Conservation (phyloP, 2,113 vertebrate species). For the Podarcis cretensis region DNA sequence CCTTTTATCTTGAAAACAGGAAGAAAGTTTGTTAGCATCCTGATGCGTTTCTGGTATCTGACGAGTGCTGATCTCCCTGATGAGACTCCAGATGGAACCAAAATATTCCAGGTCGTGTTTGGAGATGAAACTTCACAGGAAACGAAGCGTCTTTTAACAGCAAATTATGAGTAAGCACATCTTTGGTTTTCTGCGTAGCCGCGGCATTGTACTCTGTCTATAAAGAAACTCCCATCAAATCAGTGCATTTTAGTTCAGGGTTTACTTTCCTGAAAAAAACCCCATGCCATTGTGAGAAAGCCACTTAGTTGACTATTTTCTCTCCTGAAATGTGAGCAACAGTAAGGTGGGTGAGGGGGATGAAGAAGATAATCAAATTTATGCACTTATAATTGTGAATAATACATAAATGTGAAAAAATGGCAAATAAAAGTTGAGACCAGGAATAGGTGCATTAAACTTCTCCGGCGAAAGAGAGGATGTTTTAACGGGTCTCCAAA, state of each 20-base stretch:
- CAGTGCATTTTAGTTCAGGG: not conserved
- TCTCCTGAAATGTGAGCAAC: not conserved
- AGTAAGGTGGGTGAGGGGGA: not conserved
- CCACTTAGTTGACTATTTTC: not conserved
- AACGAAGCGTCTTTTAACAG: constrained; percentile 86
- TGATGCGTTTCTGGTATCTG: constrained; percentile 97
- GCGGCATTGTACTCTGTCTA: not conserved
- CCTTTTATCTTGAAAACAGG: constrained; percentile 76
- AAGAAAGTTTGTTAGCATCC: constrained; percentile 93
- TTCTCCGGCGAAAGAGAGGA: not conserved
- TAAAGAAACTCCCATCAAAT: not conserved
- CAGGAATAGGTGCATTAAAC: not conserved
- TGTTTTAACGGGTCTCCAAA: constrained; percentile 1
- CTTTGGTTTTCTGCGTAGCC: not conserved
- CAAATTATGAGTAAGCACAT: constrained; percentile 91
- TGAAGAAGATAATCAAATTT: not conserved
- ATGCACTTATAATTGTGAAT: no score
- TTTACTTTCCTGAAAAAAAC: not conserved
- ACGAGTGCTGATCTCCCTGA: constrained; percentile 85
- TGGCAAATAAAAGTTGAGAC: not conserved
- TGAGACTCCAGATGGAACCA: constrained; percentile 77
- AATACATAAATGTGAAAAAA: not conserved
- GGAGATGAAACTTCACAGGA: constrained; percentile 77
- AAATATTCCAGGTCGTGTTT: constrained; percentile 82
- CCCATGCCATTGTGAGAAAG: no score